A percentile compares a stretch with the other conserved stretches of the same genome.
These are phyloP conservation scores for Brachyhypopomus occidentalis DNA, from an alignment of 2,113 vertebrate genomes.

Conservation along the genomic window DNA sequence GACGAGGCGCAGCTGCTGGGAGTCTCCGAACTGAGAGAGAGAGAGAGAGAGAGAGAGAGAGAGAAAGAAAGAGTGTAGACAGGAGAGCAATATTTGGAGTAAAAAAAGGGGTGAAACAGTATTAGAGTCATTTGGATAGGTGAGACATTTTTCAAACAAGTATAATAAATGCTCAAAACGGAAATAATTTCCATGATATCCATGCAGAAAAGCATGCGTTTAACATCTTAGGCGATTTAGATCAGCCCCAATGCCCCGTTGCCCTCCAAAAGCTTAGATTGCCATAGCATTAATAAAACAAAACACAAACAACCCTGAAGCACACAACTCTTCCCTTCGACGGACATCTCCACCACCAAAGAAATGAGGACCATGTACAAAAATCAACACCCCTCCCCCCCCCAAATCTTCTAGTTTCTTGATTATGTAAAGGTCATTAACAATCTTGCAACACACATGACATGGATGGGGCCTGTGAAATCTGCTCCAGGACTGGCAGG, in stretches of 20 bases:
- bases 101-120: not conserved
- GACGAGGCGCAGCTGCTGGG: constrained; percentile 97
- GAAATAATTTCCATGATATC: constrained; percentile 19
- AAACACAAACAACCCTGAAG: constrained; percentile 11
- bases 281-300: constrained; percentile 17
- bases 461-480: constrained; percentile 55
- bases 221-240: constrained; percentile 37
- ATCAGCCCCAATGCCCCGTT: constrained; percentile 32
- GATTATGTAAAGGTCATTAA: constrained; percentile 59
- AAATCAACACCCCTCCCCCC: not conserved
- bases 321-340: not conserved
- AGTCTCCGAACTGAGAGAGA: constrained; percentile 89
- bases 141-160: not conserved
- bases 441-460: constrained; percentile 61
- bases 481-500: constrained; percentile 60
- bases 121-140: constrained; percentile 1
- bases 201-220: constrained; percentile 66
- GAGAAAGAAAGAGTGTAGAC: not conserved
- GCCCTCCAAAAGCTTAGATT: constrained; percentile 10
- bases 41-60: constrained; percentile 14
- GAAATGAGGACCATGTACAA: constrained; percentile 47
- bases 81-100: not conserved
- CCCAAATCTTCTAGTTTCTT: constrained; percentile 36
- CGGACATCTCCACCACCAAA: constrained; percentile 51
- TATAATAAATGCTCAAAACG: constrained; percentile 20